Base-by-base conservation (phyloP, 1,140 invertebrate genomes). In the Neuroterus valhalla region DNA sequence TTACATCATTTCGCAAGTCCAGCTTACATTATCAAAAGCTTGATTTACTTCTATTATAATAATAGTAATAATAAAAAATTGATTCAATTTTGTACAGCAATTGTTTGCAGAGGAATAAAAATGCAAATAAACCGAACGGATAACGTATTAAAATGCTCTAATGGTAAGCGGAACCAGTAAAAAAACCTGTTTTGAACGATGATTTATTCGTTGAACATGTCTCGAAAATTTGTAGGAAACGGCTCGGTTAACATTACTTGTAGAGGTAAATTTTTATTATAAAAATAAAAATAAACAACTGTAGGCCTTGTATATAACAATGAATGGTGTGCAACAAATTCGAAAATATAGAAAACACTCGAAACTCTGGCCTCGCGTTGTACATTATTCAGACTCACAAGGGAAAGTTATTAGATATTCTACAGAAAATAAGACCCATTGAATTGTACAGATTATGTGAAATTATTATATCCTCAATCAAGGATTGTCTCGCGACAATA, bases 271-370 rank as follows among this genome's bases (percentile, higher is more conserved):
- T 70, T 71, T 81, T 74, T 66, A 76, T 78, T 77, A 66, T 44
- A 68, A 80, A 73, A 79, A 78, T 80, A 83, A 84, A 78, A 81
- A 82, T 45, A 73, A 79, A 74, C 42, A 67, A 78, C 68, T 78
- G 68, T 82, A 82, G 81, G 81, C 82, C 79, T 79, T 80, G 48
- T 62, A 67, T 73, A 72, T 67, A 75, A 78, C 26, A 73, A 66
- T 74, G 38, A 31, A 74, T 74, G 55, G 8, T 55, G 17, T 48
- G 43, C 48, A 31, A 26, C 52, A 38, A 5, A 70, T 70, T 46
- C 46, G 38, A 42, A 75, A 46, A 14, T 26, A 70, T 67, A 45
- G 31, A 44, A 74, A 74, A 69, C 43, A 44, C 68, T 50, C 21
- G 23, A 50, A 75, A 10, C 42, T 71, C 45, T 71, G 21, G 31